Base-by-base conservation (phyloP, 2,113 vertebrate species). In the Megaleporinus macrocephalus region DNA sequence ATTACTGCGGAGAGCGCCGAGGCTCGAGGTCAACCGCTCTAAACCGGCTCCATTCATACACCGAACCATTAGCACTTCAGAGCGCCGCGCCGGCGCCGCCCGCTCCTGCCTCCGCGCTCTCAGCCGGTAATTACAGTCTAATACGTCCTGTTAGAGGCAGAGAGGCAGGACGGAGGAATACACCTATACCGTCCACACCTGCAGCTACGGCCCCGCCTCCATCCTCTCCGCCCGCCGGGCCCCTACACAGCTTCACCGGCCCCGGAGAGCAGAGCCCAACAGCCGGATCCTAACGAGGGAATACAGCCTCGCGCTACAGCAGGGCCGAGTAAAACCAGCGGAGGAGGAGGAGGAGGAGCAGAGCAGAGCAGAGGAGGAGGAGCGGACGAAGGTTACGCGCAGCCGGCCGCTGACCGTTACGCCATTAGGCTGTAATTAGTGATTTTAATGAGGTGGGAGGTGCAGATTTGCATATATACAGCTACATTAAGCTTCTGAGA, bases 361-460 rank as follows among this genome's bases (percentile, higher is more conserved):
- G 41, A 0, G 44, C 27, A 73, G 20, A 55, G 76, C 55, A 59
- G 20, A 79, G 47, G 65, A 73, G n/a, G 71, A 75, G 53, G 71
- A 81, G 24, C 30, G 3, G 68, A 73, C 73, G 79, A 81, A 81
- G 27, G 70, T 88, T 73, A 73, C 33, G 41, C 69, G 70, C 76
- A 49, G 49, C 55, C 69, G 47, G 66, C 44, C 81, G 79, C 59
- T 86, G 87, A 89, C 88, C 86, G 89, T 87, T 89, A 79, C 76
- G 81, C 86, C 73, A 82, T 80, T 84, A 71, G 72, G 79, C 36
- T 70, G 81, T 88, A 88, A 89, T 90, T 88, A 90, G n/a, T 33
- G 15, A 16, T 81, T 65, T 74, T 90, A 86, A 89, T 86, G 89
- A 90, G 86, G 82, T 87, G 57, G 57, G 84, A 84, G 89, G 86